Evolutionary conservation across 2,888 invertebrate species (phyloP).

Genomic region (Noctua janthina): DNA sequence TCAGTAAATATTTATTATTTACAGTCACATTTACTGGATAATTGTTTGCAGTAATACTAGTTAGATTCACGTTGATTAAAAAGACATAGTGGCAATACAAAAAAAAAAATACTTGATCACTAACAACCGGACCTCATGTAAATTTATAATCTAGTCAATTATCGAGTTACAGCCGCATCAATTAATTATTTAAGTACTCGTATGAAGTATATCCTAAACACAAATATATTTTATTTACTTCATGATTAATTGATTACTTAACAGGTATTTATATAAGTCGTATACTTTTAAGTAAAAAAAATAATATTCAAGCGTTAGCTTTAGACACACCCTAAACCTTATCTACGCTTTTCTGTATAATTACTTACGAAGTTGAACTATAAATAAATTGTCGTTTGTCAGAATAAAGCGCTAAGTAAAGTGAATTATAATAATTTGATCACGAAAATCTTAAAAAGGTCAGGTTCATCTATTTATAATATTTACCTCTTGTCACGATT

Average conservation of each 20-base stretch:
- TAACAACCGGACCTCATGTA: neutral
- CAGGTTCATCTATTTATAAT: neutral
- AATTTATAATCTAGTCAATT: neutral
- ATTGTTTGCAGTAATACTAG: neutral
- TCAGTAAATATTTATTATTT: neutral
- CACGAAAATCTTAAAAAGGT: neutral
- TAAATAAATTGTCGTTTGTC: neutral
- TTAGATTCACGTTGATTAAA: neutral
- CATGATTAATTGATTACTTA: neutral
- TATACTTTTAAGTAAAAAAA: neutral
- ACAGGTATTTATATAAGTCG: constrained; percentile 2
- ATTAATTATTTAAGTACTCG: neutral
- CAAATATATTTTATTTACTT: neutral
- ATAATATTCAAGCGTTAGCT: neutral
- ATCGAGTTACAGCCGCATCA: neutral
- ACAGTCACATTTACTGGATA: neutral
- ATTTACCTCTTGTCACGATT: neutral
- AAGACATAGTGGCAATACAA: neutral
- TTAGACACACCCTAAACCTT: neutral
- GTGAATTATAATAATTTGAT: neutral
- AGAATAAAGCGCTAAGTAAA: neutral
- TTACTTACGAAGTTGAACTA: neutral
- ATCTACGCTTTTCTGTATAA: neutral
- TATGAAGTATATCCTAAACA: neutral
- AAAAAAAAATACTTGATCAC: neutral